These are phyloP conservation scores for Athripsodes cinereus DNA, from an alignment of 2,888 invertebrate species.

Conservation along the genomic window DNA sequence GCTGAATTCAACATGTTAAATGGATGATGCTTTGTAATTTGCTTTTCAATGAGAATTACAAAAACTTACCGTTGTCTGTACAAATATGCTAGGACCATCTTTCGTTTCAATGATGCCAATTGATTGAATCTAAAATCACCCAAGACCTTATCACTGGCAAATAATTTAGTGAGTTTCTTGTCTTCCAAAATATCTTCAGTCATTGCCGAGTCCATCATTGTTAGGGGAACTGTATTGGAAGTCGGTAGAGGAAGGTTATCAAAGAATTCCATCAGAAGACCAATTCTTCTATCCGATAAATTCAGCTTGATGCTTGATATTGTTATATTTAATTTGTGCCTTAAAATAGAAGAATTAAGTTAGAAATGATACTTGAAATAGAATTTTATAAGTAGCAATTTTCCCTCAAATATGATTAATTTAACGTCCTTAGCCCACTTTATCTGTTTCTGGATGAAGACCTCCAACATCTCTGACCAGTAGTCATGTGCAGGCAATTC, in stretches of 20 bases:
- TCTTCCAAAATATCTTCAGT: conserved; percentile 10
- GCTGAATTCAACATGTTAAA: too few species aligned
- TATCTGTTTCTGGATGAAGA: too few species aligned
- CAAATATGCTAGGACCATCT: conserved; percentile 43
- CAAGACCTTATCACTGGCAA: conserved; percentile 37
- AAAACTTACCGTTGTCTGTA: conserved; percentile 33
- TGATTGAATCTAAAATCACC: conserved; percentile 42
- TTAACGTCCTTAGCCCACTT: too few species aligned
- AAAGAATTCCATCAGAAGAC: conserved; percentile 57
- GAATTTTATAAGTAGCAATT: too few species aligned
- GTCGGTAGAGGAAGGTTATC: conserved; percentile 45
- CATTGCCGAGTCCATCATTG: conserved; percentile 39
- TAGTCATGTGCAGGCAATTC: too few species aligned
- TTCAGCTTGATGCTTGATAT: conserved; percentile 68
- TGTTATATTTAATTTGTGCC: conserved; percentile 70
- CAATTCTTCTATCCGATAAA: conserved; percentile 66
- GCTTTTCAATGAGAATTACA: conserved; percentile 37
- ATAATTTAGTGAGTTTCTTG: conserved; percentile 8
- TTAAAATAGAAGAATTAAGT: conserved; percentile 33
- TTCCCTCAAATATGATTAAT: too few species aligned
- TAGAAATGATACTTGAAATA: not conserved
- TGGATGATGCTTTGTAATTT: too few species aligned
- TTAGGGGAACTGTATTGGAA: conserved; percentile 45
- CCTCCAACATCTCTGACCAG: too few species aligned
- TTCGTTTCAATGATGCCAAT: conserved; percentile 40